phyloP scores from a whole-genome alignment of 2,888 invertebrate species.

The Rhamnusium bicolor region DNA sequence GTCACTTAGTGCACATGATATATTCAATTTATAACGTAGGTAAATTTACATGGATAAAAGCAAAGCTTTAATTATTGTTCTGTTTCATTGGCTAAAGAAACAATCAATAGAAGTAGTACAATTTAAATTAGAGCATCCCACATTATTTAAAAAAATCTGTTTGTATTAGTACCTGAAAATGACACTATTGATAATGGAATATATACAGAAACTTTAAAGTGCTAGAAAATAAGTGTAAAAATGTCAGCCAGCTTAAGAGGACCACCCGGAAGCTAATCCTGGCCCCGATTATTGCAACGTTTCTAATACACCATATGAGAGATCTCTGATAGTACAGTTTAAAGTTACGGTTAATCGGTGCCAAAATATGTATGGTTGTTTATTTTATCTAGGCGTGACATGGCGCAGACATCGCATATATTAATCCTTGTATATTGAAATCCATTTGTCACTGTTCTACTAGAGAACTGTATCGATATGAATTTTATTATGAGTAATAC shows the following conservation, averaged over 20 bases:
- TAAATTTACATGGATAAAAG: too few relatives aligned
- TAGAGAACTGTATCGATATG: slow-evolving; percentile 26
- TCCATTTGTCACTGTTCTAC: slow-evolving; percentile 34
- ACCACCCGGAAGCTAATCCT: slow-evolving; percentile 35
- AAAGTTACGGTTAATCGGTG: slow-evolving; percentile 32
- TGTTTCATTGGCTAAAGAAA: too few relatives aligned
- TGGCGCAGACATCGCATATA: slow-evolving; percentile 29
- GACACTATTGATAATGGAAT: too few relatives aligned
- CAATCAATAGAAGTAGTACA: too few relatives aligned
- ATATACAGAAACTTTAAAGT: too few relatives aligned
- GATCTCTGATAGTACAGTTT: slow-evolving; percentile 32
- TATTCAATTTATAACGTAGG: too few relatives aligned
- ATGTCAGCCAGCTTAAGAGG: slow-evolving; percentile 12
- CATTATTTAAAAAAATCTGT: too few relatives aligned
- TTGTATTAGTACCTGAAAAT: too few relatives aligned
- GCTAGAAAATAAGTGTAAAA: background rate
- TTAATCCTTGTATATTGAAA: slow-evolving; percentile 34
- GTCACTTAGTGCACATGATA: too few relatives aligned
- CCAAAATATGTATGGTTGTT: slow-evolving; percentile 35
- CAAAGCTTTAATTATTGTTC: too few relatives aligned
- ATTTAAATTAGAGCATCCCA: too few relatives aligned
- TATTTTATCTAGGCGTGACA: slow-evolving; percentile 38
- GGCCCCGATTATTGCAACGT: slow-evolving; percentile 33
- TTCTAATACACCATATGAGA: slow-evolving; percentile 24
- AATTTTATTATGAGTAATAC: slow-evolving; percentile 33